Conservation (phyloP, 2,888 invertebrate genomes). For the Eugnorisma glareosa region DNA sequence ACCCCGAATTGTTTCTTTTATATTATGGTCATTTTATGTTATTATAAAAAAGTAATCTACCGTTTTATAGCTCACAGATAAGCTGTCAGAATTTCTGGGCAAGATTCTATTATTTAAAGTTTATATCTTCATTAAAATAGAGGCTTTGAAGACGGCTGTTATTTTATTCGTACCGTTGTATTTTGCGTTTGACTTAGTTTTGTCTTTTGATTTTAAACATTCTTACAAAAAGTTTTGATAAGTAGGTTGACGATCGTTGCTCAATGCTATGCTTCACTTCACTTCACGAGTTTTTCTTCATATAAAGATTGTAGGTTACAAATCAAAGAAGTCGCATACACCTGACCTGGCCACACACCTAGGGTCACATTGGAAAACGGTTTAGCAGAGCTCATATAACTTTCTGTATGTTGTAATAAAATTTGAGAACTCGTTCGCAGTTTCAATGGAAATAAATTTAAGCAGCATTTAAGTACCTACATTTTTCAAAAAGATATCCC, state of each 20-base stretch:
- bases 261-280: neutral
- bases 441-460: slow-evolving; percentile 54
- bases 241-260: neutral
- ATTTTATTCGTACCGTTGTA: neutral
- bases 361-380: neutral
- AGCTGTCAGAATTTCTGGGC: slow-evolving; percentile 1
- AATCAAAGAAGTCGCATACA: neutral
- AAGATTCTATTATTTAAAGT: slow-evolving; percentile 15
- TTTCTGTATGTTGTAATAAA: slow-evolving; percentile 55
- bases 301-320: neutral
- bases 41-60: slow-evolving; percentile 47
- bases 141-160: neutral
- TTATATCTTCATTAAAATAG: slow-evolving; percentile 28
- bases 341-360: neutral
- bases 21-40: slow-evolving; percentile 37
- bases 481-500: slow-evolving; percentile 1
- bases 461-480: slow-evolving; percentile 9
- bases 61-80: slow-evolving; percentile 41
- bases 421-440: slow-evolving; percentile 55
- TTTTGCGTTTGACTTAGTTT: neutral
- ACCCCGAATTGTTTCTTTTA: slow-evolving; percentile 54
- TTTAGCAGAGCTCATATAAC: slow-evolving; percentile 42
- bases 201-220: too few relatives aligned
- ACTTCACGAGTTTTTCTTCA: neutral
- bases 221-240: neutral